Base-by-base conservation (phyloP, 2,113 vertebrate genomes). In the Chiloscyllium plagiosum region DNA sequence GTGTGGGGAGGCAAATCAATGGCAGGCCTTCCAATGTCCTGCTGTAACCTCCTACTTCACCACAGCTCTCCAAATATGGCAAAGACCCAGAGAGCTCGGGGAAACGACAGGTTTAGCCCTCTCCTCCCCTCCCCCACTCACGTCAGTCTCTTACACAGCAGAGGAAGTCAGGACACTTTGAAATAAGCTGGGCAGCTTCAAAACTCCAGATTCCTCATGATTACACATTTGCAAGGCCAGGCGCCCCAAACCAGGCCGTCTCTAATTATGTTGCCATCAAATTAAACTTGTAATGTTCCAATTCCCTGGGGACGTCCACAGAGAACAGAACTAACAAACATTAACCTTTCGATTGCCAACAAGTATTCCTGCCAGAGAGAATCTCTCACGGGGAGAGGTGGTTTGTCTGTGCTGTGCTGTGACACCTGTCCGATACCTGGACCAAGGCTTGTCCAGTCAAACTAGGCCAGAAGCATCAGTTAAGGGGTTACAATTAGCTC, bases 241-340 rank as follows among this genome's bases (percentile, higher is more conserved):
- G 33, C 10, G 33, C 33, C 33, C 56, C n/a, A 1, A 90, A n/a
- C 89, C 26, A 37, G 33, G 56, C 52, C 4, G 1, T 22, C 56
- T 92, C 61, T 66, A 66, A 92, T 92, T 92, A 92, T 29, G 17
- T 29, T 92, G 56, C 89, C 33, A 92, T 92, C 89, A 92, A 92
- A 66, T 37, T 92, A n/a, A 37, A 66, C 89, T 92, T 0, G 33
- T 8, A 66, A 37, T 66, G 4, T 66, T 66, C 61, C 89, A 17
- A 13, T n/a, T n/a, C 65, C 61, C 89, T 33, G 61, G 61, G 19
- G 89, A 20, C 20, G 61, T 19, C 89, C 4, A 37, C 33, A 66
- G 56, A 8, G 89, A 37, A 92, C 61, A 37, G 47, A 87, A 47
- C 47, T 87, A 87, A 86, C 24, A 42, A 33, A 15, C 5, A 61